phyloP scores from a whole-genome alignment of 2,113 vertebrate species.

The Nerophis lumbriciformis region DNA sequence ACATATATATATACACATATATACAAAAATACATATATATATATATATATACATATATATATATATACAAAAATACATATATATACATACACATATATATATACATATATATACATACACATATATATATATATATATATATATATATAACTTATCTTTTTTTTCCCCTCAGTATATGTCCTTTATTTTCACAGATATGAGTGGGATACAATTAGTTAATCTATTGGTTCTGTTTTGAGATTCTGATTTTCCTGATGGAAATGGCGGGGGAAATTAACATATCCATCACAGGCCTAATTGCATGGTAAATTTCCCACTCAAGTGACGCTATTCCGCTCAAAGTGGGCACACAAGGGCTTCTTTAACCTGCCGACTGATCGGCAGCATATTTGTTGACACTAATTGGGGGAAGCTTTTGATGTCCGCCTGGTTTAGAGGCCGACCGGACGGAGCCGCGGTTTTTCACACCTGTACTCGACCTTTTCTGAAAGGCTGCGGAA shows the following conservation, averaged over 20 bases:
- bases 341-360: neutral
- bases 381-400: slow-evolving; percentile 42
- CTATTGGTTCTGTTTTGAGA: neutral
- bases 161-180: too few species aligned
- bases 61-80: too few species aligned
- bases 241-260: neutral
- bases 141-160: too few species aligned
- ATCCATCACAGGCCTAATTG: slow-evolving; percentile 3
- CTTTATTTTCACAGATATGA: too few species aligned
- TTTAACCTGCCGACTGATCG: slow-evolving; percentile 12
- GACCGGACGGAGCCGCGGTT: slow-evolving; percentile 6
- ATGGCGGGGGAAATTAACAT: neutral
- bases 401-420: slow-evolving; percentile 58
- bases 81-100: too few species aligned
- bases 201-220: too few species aligned
- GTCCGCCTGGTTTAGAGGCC: slow-evolving; percentile 17
- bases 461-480: slow-evolving; percentile 49
- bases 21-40: too few species aligned
- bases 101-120: too few species aligned
- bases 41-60: too few species aligned
- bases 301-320: slow-evolving; percentile 29
- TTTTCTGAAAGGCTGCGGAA: slow-evolving; percentile 40
- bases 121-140: too few species aligned
- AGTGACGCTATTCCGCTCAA: slow-evolving; percentile 18
- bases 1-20: too few species aligned